Base-by-base conservation (phyloP, 2,888 invertebrate genomes). In the Bimastos eiseni region DNA sequence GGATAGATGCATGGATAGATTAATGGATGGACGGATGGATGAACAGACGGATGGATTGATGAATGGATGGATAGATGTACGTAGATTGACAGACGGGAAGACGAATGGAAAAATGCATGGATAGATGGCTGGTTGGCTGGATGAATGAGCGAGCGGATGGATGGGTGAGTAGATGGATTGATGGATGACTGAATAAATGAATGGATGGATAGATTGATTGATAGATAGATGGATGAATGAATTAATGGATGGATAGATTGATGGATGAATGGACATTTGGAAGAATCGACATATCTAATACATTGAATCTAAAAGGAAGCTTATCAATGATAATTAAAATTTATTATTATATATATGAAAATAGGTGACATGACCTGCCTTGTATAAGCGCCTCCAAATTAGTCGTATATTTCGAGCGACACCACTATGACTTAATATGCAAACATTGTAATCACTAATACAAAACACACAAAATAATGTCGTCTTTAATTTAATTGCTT, bases 291-390 rank as follows among this genome's bases (percentile, higher is more conserved):
- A 30, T n/a, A 70, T n/a, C n/a, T 49, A 49, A 24, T 49, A 21
- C 6, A 49, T 41, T 41, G 21, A 24, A 13, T 70, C 6, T 70
- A n/a, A 70, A 70, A 11, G n/a, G 70, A 6, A 70, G 70, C n/a
- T 49, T 49, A 70, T n/a, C 30, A 70, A n/a, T n/a, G n/a, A n/a
- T 0, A 70, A 30, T 70, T n/a, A 70, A 70, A 11, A n/a, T 49
- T 49, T 17, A n/a, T n/a, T n/a, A n/a, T n/a, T 1, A 70, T 8
- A n/a, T 70, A n/a, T n/a, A n/a, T 11, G 70, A 70, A n/a, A 70
- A 70, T 70, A n/a, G n/a, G n/a, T n/a, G n/a, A n/a, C n/a, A 49
- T 49, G n/a, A n/a, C 70, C 70, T 70, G n/a, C 70, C 70, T 70
- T n/a, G 49, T 21, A 11, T n/a, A n/a, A 70, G 30, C n/a, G n/a